These are phyloP conservation scores for Magallana ariakensis DNA, from an alignment of 1,140 invertebrate species.

Conservation along the genomic window DNA sequence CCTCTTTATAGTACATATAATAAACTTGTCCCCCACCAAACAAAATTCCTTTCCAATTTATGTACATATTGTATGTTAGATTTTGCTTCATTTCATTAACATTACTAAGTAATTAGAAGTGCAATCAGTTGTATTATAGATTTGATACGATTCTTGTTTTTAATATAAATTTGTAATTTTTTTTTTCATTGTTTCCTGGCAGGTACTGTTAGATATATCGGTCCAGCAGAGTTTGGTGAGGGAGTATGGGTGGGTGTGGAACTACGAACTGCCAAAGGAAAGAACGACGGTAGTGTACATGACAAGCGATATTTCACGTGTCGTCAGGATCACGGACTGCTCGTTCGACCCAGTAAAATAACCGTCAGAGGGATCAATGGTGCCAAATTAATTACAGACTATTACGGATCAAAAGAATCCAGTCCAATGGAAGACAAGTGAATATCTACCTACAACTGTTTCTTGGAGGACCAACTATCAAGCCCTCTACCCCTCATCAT, in stretches of 20 bases:
- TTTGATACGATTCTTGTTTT: too few species aligned
- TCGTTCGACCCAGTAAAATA: conserved; percentile 81
- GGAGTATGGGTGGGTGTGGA: conserved; percentile 83
- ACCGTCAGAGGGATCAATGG: conserved; percentile 83
- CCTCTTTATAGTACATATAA: too few species aligned
- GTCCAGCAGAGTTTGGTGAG: conserved; percentile 82
- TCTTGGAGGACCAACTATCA: not conserved
- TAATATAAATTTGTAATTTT: too few species aligned
- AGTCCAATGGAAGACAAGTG: conserved; percentile 39
- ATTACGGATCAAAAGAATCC: conserved; percentile 52
- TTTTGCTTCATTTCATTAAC: too few species aligned
- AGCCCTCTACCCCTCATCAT: not conserved
- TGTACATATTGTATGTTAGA: too few species aligned
- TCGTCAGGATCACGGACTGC: conserved; percentile 80
- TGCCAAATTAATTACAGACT: conserved; percentile 79
- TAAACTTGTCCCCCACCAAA: too few species aligned
- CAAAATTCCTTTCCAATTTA: too few species aligned
- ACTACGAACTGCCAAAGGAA: conserved; percentile 80
- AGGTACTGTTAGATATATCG: conserved; percentile 81
- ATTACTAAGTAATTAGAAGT: too few species aligned
- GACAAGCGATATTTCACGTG: conserved; percentile 81
- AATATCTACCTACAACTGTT: not conserved
- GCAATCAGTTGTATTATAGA: too few species aligned
- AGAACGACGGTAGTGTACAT: conserved; percentile 81
- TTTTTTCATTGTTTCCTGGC: not conserved